A percentile compares a stretch with the other conserved stretches of the same genome.
Evolutionary conservation across 2,797 vertebrate species (phyloP).

Genomic region (Lates japonicus): DNA sequence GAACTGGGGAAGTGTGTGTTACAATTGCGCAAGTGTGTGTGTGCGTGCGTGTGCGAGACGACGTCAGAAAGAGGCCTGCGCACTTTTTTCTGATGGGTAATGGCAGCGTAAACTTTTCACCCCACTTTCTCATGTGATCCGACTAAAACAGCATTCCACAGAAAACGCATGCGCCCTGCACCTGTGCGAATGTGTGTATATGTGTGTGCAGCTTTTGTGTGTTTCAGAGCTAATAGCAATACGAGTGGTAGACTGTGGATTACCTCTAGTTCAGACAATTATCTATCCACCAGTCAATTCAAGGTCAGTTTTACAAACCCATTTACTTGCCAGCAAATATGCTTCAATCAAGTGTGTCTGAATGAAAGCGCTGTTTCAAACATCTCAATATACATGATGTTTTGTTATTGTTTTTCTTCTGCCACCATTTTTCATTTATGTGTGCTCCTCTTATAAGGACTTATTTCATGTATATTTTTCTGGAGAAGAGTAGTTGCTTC

Average conservation of each 20-base stretch:
- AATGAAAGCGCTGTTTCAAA: conserved; percentile 40
- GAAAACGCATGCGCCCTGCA: conserved; percentile 58
- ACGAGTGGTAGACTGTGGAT: conserved; percentile 73
- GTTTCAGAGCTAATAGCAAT: conserved; percentile 65
- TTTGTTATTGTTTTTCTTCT: conserved; percentile 12
- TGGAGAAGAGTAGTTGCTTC: conserved; percentile 8
- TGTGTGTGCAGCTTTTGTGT: conserved; percentile 36
- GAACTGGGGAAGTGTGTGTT: conserved; percentile 67
- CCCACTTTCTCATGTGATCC: conserved; percentile 74
- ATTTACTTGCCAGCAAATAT: conserved; percentile 61
- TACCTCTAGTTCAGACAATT: conserved; percentile 75
- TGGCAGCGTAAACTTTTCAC: conserved; percentile 80
- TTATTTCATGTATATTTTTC: conserved; percentile 24
- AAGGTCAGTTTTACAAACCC: conserved; percentile 74
- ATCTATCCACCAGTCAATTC: conserved; percentile 71
- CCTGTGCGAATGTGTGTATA: conserved; percentile 45
- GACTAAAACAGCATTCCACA: conserved; percentile 64
- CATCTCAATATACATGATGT: not conserved
- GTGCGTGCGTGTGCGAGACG: conserved; percentile 11
- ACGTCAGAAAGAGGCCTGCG: conserved; percentile 54
- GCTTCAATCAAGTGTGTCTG: conserved; percentile 41
- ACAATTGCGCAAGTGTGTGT: conserved; percentile 11
- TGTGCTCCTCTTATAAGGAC: not conserved
- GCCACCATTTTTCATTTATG: not conserved
- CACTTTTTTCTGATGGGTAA: conserved; percentile 61